phyloP scores from a whole-genome alignment of 2,888 invertebrate genomes.

The Salpingus planirostris region DNA sequence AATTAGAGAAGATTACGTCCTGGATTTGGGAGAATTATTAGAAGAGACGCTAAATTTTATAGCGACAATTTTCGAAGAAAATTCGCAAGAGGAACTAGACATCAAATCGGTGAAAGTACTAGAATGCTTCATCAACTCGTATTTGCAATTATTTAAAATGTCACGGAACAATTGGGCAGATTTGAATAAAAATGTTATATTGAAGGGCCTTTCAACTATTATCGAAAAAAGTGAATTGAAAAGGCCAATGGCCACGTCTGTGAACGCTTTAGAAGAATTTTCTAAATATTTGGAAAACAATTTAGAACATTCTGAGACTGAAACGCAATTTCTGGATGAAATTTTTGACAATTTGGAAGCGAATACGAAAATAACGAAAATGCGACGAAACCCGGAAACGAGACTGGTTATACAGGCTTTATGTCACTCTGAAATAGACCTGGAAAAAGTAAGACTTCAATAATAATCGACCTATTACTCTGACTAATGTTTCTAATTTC shows the following conservation, averaged over 20 bases:
- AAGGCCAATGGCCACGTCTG: conserved; percentile 21
- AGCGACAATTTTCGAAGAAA: conserved; percentile 11
- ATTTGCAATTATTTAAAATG: conserved; percentile 9
- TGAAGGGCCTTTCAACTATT: conserved; percentile 16
- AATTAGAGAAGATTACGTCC: conserved; percentile 1
- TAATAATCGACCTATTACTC: too few species aligned
- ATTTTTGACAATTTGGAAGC: conserved; percentile 16
- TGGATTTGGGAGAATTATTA: conserved; percentile 6
- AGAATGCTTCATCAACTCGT: conserved; percentile 26
- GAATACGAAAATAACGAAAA: conserved; percentile 14
- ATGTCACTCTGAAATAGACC: conserved; percentile 18
- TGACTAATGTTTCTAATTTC: too few species aligned
- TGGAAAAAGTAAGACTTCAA: conserved; percentile 22
- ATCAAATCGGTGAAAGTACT: conserved; percentile 19
- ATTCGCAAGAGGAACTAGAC: conserved; percentile 4
- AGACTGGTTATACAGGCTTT: conserved; percentile 26
- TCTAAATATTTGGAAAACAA: conserved; percentile 11
- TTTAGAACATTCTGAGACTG: conserved; percentile 7
- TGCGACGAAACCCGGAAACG: conserved; percentile 26
- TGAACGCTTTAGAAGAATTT: conserved; percentile 17
- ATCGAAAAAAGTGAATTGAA: conserved; percentile 27
- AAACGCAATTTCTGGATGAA: conserved; percentile 19
- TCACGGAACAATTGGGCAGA: conserved; percentile 4
- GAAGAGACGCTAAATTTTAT: conserved; percentile 14
- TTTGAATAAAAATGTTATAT: conserved; percentile 13